A percentile compares a stretch with the other conserved stretches of the same genome.
Evolutionary conservation across 2,113 vertebrate genomes (phyloP).

Genomic region (Fukomys damarensis): DNA sequence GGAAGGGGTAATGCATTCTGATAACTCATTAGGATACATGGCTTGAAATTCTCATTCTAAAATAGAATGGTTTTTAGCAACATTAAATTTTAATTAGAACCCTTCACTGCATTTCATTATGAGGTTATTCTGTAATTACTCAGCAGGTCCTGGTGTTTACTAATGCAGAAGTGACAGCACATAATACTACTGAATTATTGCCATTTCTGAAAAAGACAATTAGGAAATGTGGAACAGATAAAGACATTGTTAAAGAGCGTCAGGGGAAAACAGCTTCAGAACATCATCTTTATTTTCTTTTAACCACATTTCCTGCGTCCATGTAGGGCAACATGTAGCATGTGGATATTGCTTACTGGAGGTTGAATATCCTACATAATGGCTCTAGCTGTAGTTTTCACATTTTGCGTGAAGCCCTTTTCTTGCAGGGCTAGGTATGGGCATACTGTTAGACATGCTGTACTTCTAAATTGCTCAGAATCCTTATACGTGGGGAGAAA

Average conservation of each 20-base stretch:
- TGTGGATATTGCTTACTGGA: neutral
- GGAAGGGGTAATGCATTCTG: constrained; percentile 75
- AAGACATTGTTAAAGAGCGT: constrained; percentile 72
- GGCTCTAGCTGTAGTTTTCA: neutral
- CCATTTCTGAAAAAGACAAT: constrained; percentile 79
- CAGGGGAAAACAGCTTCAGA: constrained; percentile 63
- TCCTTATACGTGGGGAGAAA: neutral
- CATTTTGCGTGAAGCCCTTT: neutral
- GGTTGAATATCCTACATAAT: constrained; percentile 12
- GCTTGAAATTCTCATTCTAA: constrained; percentile 81
- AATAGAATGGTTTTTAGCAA: constrained; percentile 83
- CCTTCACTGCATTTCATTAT: constrained; percentile 86
- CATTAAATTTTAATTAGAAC: constrained; percentile 86
- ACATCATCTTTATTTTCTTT: constrained; percentile 3
- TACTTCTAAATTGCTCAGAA: neutral
- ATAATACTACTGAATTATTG: constrained; percentile 84
- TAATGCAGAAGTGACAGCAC: constrained; percentile 86
- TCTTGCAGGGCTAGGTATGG: neutral
- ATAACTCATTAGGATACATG: constrained; percentile 81
- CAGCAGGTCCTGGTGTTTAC: constrained; percentile 83
- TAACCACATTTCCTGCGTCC: neutral
- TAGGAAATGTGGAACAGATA: constrained; percentile 80
- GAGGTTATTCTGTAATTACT: constrained; percentile 86
- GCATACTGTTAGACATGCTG: neutral
- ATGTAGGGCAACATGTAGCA: constrained; percentile 21